Base-by-base conservation (phyloP, 2,113 vertebrate genomes). In the Condylura cristata region DNA sequence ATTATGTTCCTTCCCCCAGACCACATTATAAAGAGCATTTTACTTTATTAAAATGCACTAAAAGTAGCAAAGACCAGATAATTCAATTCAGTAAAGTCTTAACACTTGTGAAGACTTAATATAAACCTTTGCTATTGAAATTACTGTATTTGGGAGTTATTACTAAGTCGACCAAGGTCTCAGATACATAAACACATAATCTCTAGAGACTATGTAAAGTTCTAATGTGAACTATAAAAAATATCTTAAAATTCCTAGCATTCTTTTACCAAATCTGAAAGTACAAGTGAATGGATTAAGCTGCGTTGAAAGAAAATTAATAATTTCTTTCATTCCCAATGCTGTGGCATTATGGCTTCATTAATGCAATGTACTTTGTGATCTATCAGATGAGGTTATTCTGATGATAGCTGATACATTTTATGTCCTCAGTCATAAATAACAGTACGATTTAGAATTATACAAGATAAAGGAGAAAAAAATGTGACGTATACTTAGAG, bases 61-160 rank as follows among this genome's bases (percentile, higher is more conserved):
- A 68, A 84, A 92, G n/a, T 4, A 46, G 44, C 24, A 75, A 86
- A 90, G 60, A 34, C 11, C 5, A 34, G 26, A 78, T 82, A 84
- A 92, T n/a, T 71, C 24, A 84, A 66, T 48, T 95, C 68, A 82
- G 66, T 81, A 74, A 74, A 72, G 84, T 76, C 81, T 82, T 63
- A 80, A 68, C 30, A 72, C 24, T 84, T 74, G 32, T 28, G 9
- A 75, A 72, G 28, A 86, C 58, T 66, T 60, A 91, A 70, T 74
- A 39, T 53, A 58, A 83, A 26, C 22, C 22, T 65, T 39, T 81
- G 46, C 78, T 72, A 93, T 53, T 30, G n/a, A 92, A 93, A 90
- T 83, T 12, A 85, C 12, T 82, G 13, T 39, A 80, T 75, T 70
- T 70, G 5, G 26, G 65, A 20, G 13, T 75, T 79, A 81, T 74